Conservation (phyloP, 2,888 invertebrate genomes). For the Sicus ferrugineus region DNA sequence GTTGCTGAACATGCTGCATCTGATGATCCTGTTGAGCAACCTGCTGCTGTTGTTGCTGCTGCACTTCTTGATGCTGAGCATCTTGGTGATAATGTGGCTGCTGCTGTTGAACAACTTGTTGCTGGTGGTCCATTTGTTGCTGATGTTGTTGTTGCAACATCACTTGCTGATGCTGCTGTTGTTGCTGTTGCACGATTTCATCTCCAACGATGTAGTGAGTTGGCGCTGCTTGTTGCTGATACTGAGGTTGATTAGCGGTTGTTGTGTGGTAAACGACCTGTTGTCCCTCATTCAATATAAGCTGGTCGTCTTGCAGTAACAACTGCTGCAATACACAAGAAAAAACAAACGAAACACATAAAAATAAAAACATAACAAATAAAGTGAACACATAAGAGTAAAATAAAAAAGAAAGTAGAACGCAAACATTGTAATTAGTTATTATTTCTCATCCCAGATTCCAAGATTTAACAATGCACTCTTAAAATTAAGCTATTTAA, state of each 20-base stretch:
- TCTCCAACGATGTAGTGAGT: conserved; percentile 45
- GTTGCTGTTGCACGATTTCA: conserved; percentile 48
- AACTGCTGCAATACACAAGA: conserved; percentile 44
- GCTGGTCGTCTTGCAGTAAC: conserved; percentile 59
- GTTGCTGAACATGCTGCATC: conserved; percentile 44
- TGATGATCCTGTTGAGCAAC: conserved; percentile 44
- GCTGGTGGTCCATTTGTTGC: conserved; percentile 44
- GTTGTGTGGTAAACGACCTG: conserved; percentile 64
- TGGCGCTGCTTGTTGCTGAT: conserved; percentile 46
- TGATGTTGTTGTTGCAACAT: conserved; percentile 44
- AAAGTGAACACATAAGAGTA: conserved; percentile 2
- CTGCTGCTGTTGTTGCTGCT: conserved; percentile 51
- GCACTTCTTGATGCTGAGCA: conserved; percentile 46
- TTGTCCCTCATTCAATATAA: conserved; percentile 64
- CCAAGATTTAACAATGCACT: conserved; percentile 38
- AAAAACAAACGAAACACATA: conserved; percentile 1
- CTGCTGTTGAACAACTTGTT: conserved; percentile 43
- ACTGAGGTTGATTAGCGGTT: conserved; percentile 49
- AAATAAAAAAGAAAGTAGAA: conserved; percentile 13
- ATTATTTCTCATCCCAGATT: conserved; percentile 31
- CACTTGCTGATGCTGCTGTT: conserved; percentile 45
- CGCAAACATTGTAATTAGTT: not conserved
- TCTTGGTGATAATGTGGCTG: conserved; percentile 52
- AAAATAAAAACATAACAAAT: conserved; percentile 19
- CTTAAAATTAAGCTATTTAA: conserved; percentile 35